Conservation (phyloP, 1,140 invertebrate species). For the Drosophila pallidifrons region DNA sequence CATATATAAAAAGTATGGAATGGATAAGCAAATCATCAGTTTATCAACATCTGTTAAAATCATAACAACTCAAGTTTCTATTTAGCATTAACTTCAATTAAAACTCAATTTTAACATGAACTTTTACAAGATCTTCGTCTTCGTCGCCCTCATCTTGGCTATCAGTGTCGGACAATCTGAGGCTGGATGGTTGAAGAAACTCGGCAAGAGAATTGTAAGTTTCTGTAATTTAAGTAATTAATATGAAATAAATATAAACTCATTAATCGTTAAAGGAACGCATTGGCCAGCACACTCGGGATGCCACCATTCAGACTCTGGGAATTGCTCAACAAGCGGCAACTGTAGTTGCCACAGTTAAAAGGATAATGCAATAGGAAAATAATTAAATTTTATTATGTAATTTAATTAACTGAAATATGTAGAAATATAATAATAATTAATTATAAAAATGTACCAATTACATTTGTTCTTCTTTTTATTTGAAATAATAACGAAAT, state of each 20-base stretch:
- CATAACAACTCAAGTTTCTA: neutral
- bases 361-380: conserved; percentile 37
- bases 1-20: conserved; percentile 45
- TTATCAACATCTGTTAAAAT: conserved; percentile 3
- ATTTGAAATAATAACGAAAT: too few species aligned
- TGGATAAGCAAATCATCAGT: conserved; percentile 36
- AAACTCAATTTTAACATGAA: conserved; percentile 59
- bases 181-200: conserved; percentile 74
- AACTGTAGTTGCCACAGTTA: conserved; percentile 72
- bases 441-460: neutral
- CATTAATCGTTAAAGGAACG: conserved; percentile 58
- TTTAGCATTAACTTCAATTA: neutral
- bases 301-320: conserved; percentile 76
- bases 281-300: conserved; percentile 55
- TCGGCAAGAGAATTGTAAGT: conserved; percentile 76
- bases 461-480: neutral
- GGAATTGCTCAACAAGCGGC: conserved; percentile 76
- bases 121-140: conserved; percentile 76
- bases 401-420: neutral
- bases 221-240: neutral
- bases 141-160: conserved; percentile 66
- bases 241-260: neutral
- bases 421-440: neutral
- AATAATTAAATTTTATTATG: conserved; percentile 12
- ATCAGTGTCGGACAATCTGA: conserved; percentile 68